Conservation (phyloP, 2,888 invertebrate genomes). For the Eumerus sabulonum region DNA sequence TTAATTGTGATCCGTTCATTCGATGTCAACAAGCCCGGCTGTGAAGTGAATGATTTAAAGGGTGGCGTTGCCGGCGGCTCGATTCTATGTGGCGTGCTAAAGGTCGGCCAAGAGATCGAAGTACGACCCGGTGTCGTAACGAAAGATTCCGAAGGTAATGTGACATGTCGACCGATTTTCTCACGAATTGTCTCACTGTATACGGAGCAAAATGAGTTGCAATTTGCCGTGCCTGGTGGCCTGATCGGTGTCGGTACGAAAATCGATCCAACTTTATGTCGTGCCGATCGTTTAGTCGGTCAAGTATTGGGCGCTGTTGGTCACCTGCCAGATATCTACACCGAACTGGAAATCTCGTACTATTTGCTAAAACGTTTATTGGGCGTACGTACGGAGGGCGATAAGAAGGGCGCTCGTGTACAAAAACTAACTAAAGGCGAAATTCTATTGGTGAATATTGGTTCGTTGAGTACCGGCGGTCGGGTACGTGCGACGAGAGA, state of each 20-base stretch:
- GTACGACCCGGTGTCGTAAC: constrained; percentile 98
- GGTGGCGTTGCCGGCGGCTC: constrained; percentile 99
- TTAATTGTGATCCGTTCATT: constrained; percentile 98
- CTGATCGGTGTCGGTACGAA: constrained; percentile 99
- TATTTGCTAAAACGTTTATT: constrained; percentile 96
- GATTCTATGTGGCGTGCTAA: constrained; percentile 96
- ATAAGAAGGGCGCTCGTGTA: constrained; percentile 99
- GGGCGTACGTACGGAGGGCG: constrained; percentile 98
- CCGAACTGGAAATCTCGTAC: constrained; percentile 98
- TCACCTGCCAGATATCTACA: constrained; percentile 97
- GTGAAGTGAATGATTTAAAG: constrained; percentile 97
- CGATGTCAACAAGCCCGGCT: constrained; percentile 99
- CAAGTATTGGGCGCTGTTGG: constrained; percentile 98
- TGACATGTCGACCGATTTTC: constrained; percentile 97
- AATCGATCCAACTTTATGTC: constrained; percentile 98
- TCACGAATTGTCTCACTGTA: constrained; percentile 97
- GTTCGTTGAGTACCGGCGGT: constrained; percentile 98
- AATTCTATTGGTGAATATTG: constrained; percentile 98
- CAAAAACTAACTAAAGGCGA: constrained; percentile 94
- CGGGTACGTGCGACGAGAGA: constrained; percentile 95
- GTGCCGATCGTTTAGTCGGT: constrained; percentile 98
- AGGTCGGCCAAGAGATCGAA: constrained; percentile 99
- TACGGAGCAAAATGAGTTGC: constrained; percentile 98
- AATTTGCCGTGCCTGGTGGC: constrained; percentile 99
- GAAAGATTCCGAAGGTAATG: constrained; percentile 96